Percentiles rank a stretch among this genome's conserved stretches.
These are phyloP conservation scores for Trachurus trachurus DNA, from an alignment of 2,797 vertebrate species.

Conservation along the genomic window DNA sequence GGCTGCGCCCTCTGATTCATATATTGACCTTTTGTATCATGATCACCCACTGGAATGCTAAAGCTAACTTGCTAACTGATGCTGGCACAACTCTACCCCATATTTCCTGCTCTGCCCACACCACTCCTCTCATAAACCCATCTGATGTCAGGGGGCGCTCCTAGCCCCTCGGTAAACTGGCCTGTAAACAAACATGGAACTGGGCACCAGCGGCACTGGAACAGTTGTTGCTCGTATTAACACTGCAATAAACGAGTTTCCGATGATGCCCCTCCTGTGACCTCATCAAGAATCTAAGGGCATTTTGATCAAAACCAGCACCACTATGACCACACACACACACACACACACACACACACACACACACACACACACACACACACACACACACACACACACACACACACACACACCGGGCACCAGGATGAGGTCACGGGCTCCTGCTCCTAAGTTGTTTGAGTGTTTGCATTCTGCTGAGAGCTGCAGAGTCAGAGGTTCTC, in stretches of 20 bases:
- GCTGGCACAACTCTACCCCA: not conserved
- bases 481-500: conserved; percentile 31
- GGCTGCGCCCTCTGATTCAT: not conserved
- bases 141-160: no score
- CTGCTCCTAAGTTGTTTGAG: conserved; percentile 2
- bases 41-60: not conserved
- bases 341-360: not conserved
- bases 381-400: not conserved
- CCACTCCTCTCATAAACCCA: no score
- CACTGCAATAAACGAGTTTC: not conserved
- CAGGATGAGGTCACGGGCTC: conserved; percentile 34
- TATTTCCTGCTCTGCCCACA: conserved; percentile 3
- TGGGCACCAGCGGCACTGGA: not conserved
- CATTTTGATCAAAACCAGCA: conserved; percentile 17
- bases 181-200: no score
- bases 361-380: not conserved
- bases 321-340: conserved; percentile 14
- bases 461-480: conserved; percentile 12
- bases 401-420: conserved; percentile 23
- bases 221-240: not conserved
- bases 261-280: not conserved
- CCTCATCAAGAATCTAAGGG: conserved; percentile 10
- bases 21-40: not conserved
- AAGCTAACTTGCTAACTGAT: not conserved
- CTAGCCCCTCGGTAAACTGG: no score